Evolutionary conservation across 2,797 vertebrate genomes (phyloP).

Genomic region (Decapterus maruadsi): DNA sequence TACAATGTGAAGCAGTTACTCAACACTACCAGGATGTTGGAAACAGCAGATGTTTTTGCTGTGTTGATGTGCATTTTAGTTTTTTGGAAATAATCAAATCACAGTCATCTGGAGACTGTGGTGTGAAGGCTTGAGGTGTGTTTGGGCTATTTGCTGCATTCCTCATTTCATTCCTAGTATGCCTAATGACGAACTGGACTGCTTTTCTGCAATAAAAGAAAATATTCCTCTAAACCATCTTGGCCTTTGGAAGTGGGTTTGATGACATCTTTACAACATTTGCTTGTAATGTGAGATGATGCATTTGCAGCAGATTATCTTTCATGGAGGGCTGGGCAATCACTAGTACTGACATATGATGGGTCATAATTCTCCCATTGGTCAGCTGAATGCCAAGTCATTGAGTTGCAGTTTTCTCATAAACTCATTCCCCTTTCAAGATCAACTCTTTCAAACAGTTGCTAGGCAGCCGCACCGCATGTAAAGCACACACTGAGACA

Average conservation of each 20-base stretch:
- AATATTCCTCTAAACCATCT: constrained; percentile 54
- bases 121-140: constrained; percentile 64
- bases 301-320: background rate
- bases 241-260: constrained; percentile 1
- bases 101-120: constrained; percentile 40
- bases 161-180: constrained; percentile 74
- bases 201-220: constrained; percentile 84
- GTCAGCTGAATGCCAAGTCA: too few relatives aligned
- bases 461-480: too few relatives aligned
- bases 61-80: constrained; percentile 38
- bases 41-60: constrained; percentile 38
- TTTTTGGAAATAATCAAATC: constrained; percentile 38
- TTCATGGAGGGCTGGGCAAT: background rate
- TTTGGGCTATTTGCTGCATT: constrained; percentile 69
- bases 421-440: too few relatives aligned
- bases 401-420: too few relatives aligned
- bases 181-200: constrained; percentile 71
- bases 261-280: constrained; percentile 1
- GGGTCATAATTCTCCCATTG: too few relatives aligned
- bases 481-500: too few relatives aligned
- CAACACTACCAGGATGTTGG: constrained; percentile 49
- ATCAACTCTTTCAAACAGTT: too few relatives aligned
- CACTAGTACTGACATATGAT: too few relatives aligned
- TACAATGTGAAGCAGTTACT: constrained; percentile 44
- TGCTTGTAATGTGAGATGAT: background rate